Conservation (phyloP, 2,888 invertebrate species). For the Teinopalpus imperialis region DNA sequence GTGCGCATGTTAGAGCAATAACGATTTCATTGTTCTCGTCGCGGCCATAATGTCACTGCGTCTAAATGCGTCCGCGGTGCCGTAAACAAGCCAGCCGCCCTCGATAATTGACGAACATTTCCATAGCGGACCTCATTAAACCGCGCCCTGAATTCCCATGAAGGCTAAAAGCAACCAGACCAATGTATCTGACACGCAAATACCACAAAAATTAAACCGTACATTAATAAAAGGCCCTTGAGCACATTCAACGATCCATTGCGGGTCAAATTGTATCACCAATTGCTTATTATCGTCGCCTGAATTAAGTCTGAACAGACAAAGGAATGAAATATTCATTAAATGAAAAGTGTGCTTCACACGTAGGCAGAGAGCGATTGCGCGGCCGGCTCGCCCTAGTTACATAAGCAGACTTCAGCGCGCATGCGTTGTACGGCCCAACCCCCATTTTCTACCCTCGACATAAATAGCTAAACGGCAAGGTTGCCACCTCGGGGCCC, state of each 20-base stretch:
- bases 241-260: slow-evolving; percentile 5
- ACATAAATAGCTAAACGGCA: slow-evolving; percentile 81
- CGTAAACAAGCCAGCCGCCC: slow-evolving; percentile 73
- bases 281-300: slow-evolving; percentile 40
- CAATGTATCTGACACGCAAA: slow-evolving; percentile 28
- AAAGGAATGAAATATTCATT: slow-evolving; percentile 52
- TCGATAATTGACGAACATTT: slow-evolving; percentile 80
- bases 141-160: slow-evolving; percentile 70
- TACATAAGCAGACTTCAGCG: slow-evolving; percentile 69
- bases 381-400: slow-evolving; percentile 54
- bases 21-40: slow-evolving; percentile 45
- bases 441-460: slow-evolving; percentile 67
- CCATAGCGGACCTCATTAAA: slow-evolving; percentile 75
- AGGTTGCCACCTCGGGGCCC: slow-evolving; percentile 77
- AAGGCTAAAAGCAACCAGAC: slow-evolving; percentile 63
- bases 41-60: slow-evolving; percentile 63
- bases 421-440: slow-evolving; percentile 66
- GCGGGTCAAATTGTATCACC: slow-evolving; percentile 27
- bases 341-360: slow-evolving; percentile 34
- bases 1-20: slow-evolving; percentile 35
- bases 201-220: slow-evolving; percentile 37
- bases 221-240: slow-evolving; percentile 29
- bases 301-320: slow-evolving; percentile 24
- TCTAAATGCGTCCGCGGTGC: slow-evolving; percentile 75
- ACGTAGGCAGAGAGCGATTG: slow-evolving; percentile 37